Conservation (phyloP, 2,113 vertebrate species). For the Marcusenius ussheri region DNA sequence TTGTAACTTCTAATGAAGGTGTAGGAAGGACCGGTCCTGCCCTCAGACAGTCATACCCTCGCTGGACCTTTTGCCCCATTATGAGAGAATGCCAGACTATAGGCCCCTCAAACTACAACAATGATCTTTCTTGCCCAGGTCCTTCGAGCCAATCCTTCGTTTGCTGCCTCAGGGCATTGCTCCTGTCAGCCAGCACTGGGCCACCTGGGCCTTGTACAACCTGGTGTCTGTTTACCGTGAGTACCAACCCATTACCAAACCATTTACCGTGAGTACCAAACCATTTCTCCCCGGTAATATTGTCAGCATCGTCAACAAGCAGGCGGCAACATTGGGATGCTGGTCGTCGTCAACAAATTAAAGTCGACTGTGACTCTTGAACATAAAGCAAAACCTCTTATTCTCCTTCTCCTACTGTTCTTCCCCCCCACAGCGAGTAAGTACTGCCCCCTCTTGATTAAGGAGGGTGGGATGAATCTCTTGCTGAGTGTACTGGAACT, state of each 20-base stretch:
- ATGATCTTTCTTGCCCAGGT: slow-evolving; percentile 59
- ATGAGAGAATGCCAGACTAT: neutral
- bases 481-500: slow-evolving; percentile 78
- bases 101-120: neutral
- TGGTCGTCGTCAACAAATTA: neutral
- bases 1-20: neutral
- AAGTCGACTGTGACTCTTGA: neutral
- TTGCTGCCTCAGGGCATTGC: slow-evolving; percentile 88
- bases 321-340: neutral
- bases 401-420: neutral
- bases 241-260: slow-evolving; percentile 45
- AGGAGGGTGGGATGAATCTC: slow-evolving; percentile 83
- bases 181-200: slow-evolving; percentile 97
- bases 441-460: slow-evolving; percentile 91
- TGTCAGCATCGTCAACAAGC: neutral
- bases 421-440: slow-evolving; percentile 70
- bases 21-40: neutral
- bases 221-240: slow-evolving; percentile 96
- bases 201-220: slow-evolving; percentile 95
- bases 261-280: slow-evolving; percentile 81
- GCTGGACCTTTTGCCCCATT: neutral
- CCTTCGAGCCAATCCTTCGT: slow-evolving; percentile 96
- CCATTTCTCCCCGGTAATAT: neutral
- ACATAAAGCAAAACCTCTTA: neutral
- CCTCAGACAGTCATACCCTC: neutral